Evolutionary conservation across 2,113 vertebrate genomes (phyloP), one percentile per base, ranked within the genome.

Genomic region (Asarcornis scutulata): DNA sequence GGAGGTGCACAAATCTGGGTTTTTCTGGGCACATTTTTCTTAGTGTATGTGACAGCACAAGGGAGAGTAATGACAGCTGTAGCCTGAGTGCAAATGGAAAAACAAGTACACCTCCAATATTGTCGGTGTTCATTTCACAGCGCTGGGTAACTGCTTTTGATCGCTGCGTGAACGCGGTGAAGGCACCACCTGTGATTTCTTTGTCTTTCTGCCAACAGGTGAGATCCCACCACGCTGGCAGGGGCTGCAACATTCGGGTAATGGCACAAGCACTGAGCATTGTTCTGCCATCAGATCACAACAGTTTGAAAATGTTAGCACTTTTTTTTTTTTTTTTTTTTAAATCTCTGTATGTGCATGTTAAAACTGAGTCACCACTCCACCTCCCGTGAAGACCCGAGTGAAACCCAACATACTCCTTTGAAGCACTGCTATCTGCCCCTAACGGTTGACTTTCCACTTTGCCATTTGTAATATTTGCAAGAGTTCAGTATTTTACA

Each of bases 351-450:
- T 48, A 48, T 21, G 20, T 48, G 64, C 3, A 1, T 36, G 59
- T 79, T 79, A 89, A 91, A 84, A 83, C 11, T 63, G 85, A 93
- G 86, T 86, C 82, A 94, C 63, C 86, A 48, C 36, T 88, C 59
- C 23, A 31, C 32, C 89, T 93, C 68, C 59, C 73, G 2, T 0
- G 15, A 48, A 60, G 67, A 81, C 52, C 36, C 34, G 55, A 91
- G 56, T 52, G 34, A 91, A 93, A 95, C 14, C 25, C 60, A 93
- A 67, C 38, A 67, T 27, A 11, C n/a, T 60, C 50, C 50, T 95
- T 75, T 89, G n/a, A 36, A 83, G 38, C 15, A 73, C 34, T 60
- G 31, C 56, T 69, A 12, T 52, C 53, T 78, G 20, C 36, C 23
- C 34, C 29, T 60, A 63, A 23, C 2, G 6, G n/a, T 55, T 6